Evolutionary conservation across 2,797 vertebrate species (phyloP).

Genomic region (Pogoniulus pusillus): DNA sequence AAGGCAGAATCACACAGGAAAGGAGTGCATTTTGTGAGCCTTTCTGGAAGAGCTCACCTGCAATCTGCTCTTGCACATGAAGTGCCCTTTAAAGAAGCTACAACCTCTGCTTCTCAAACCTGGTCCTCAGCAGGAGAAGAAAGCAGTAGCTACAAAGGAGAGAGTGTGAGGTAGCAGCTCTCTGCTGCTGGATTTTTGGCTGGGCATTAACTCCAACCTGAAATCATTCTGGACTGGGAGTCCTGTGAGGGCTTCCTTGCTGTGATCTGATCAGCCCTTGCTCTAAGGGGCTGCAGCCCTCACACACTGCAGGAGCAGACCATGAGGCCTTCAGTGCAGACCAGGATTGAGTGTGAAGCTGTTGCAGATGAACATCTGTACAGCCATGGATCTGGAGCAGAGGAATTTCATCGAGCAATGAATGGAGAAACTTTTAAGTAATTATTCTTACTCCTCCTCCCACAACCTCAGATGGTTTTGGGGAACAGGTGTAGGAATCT

Average conservation of each 20-base stretch:
- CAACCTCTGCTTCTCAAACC: not conserved
- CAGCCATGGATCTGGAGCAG: not conserved
- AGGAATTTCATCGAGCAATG: not conserved
- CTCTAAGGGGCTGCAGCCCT: not conserved
- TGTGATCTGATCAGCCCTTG: not conserved
- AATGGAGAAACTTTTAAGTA: not conserved
- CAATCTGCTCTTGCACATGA: not conserved
- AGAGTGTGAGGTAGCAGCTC: not conserved
- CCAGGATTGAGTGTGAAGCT: not conserved
- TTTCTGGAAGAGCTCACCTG: not conserved
- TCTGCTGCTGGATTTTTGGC: not conserved
- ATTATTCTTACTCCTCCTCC: not conserved
- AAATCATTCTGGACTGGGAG: not conserved
- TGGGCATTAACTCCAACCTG: not conserved
- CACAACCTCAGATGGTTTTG: rapidly evolving
- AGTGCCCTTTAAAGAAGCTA: not conserved
- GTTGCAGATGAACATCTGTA: not conserved
- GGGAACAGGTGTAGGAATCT: not conserved
- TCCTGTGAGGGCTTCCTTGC: not conserved
- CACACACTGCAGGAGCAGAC: too few species aligned
- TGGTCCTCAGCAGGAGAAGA: not conserved
- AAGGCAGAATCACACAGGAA: not conserved
- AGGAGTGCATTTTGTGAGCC: not conserved
- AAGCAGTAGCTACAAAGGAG: not conserved
- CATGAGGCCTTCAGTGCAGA: not conserved